Conservation (phyloP, 2,797 vertebrate genomes). For the Liasis olivaceus region DNA sequence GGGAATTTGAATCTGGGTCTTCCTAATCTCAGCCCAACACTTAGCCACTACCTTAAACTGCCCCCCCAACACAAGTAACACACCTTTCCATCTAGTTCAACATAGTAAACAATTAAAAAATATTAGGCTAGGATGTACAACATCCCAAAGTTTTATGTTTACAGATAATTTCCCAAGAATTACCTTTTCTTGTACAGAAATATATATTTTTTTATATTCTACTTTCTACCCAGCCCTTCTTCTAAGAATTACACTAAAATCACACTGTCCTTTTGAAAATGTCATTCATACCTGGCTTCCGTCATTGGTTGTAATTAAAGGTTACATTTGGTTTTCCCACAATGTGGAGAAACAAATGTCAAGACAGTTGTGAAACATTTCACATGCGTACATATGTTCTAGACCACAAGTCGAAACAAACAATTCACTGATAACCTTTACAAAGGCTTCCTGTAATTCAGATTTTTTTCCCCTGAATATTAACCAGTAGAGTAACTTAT, state of each 20-base stretch:
- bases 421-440: neutral
- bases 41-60: neutral
- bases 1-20: neutral
- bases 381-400: neutral
- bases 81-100: neutral
- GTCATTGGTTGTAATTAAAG: neutral
- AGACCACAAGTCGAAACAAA: neutral
- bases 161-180: neutral
- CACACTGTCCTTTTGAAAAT: neutral
- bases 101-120: neutral
- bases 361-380: conserved; percentile 4
- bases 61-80: neutral
- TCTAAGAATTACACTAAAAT: neutral
- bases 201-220: neutral
- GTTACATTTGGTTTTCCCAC: neutral
- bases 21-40: neutral
- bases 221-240: neutral
- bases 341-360: conserved; percentile 1
- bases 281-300: neutral
- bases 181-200: neutral
- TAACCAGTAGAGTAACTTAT: neutral
- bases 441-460: neutral
- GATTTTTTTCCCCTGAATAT: neutral
- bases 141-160: neutral
- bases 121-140: neutral